Evolutionary conservation across 2,113 vertebrate species (phyloP).

Genomic region (Hipposideros armiger): DNA sequence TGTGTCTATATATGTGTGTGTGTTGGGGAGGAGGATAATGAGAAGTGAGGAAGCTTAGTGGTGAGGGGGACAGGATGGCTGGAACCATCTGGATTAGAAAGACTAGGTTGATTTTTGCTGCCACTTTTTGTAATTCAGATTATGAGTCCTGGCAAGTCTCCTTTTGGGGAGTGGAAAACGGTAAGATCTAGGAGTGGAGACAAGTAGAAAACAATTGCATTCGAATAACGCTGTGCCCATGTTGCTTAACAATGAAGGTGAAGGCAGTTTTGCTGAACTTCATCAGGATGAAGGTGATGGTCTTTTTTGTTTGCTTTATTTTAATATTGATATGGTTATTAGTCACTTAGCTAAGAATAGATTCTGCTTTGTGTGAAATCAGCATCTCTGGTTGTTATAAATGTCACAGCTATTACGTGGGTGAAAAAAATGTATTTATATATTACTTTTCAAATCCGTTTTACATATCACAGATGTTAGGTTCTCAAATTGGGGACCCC

Average conservation of each 20-base stretch:
- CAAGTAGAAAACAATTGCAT: background rate
- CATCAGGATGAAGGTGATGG: background rate
- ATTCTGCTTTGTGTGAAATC: constrained; percentile 50
- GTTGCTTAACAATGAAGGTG: background rate
- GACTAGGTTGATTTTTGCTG: background rate
- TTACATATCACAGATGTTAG: background rate
- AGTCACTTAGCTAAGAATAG: constrained; percentile 34
- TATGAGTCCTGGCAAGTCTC: constrained; percentile 45
- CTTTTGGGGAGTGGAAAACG: background rate
- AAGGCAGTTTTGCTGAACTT: background rate
- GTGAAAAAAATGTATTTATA: background rate
- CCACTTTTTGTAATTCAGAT: constrained; percentile 37
- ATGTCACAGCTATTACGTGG: background rate
- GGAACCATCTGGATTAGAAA: background rate
- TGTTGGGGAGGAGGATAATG: background rate
- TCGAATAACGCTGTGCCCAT: background rate
- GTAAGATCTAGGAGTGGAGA: background rate
- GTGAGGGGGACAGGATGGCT: background rate
- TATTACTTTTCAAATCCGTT: background rate
- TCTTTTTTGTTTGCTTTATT: background rate
- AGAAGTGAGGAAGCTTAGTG: background rate
- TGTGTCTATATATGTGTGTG: background rate
- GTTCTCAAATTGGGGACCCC: background rate
- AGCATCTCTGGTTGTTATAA: background rate
- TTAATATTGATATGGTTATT: constrained; percentile 27